A percentile compares a stretch with the other conserved stretches of the same genome.
Evolutionary conservation across 2,888 invertebrate genomes (phyloP).

Genomic region (Macrophya annulata): DNA sequence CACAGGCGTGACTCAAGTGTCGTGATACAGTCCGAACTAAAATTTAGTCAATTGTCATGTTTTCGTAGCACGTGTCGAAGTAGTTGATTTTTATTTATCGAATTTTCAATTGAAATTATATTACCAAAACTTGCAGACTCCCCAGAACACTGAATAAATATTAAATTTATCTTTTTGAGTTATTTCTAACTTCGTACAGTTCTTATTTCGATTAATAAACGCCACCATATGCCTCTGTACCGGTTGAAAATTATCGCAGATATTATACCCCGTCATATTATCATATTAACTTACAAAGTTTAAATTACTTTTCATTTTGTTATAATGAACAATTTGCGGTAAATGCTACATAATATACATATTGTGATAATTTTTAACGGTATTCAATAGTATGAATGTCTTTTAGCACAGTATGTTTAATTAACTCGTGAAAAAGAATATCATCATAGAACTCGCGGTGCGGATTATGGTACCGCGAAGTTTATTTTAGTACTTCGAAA

Average conservation of each 20-base stretch:
- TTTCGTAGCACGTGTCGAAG: conserved; percentile 31
- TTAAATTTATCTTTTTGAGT: background rate
- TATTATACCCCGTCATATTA: background rate
- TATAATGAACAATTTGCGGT: background rate
- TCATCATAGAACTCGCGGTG: background rate
- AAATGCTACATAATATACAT: background rate
- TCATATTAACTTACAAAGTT: background rate
- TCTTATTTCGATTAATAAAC: conserved; percentile 7
- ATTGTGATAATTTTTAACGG: background rate
- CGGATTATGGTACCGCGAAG: background rate
- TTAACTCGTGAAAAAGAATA: background rate
- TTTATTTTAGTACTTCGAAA: conserved; percentile 6
- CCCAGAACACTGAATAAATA: background rate
- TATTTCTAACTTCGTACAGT: background rate
- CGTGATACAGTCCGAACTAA: conserved; percentile 37
- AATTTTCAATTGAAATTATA: conserved; percentile 1
- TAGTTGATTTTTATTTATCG: conserved; percentile 8
- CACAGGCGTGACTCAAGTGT: conserved; percentile 44
- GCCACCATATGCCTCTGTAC: conserved; percentile 15
- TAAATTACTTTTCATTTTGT: background rate
- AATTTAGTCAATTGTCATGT: conserved; percentile 34
- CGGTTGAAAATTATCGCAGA: conserved; percentile 13
- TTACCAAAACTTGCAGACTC: background rate
- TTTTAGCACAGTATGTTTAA: background rate
- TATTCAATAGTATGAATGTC: background rate